These are phyloP conservation scores for Jaculus jaculus DNA, from an alignment of 2,113 vertebrate species.

Conservation along the genomic window DNA sequence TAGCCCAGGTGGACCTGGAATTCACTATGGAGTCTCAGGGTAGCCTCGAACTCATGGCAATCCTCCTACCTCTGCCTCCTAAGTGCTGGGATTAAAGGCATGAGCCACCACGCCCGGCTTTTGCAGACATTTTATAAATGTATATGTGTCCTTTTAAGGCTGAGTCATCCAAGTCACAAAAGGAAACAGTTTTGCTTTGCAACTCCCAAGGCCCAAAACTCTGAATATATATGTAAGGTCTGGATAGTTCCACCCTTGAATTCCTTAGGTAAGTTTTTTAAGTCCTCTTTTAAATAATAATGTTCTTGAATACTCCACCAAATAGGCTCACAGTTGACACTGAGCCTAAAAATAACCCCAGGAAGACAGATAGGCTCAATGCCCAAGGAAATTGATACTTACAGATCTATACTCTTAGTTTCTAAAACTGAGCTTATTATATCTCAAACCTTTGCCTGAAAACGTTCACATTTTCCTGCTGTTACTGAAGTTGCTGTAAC, in stretches of 20 bases:
- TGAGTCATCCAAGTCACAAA: slow-evolving; percentile 8
- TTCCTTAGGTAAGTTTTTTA: background rate
- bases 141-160: background rate
- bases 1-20: too few relatives aligned
- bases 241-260: background rate
- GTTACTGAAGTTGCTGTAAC: background rate
- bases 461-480: background rate
- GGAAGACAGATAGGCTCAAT: background rate
- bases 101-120: too few relatives aligned
- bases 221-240: background rate
- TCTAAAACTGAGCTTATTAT: slow-evolving; percentile 11
- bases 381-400: background rate
- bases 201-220: slow-evolving; percentile 4
- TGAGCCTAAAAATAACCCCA: slow-evolving; percentile 13
- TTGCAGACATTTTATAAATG: background rate
- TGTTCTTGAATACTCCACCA: background rate
- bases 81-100: too few relatives aligned
- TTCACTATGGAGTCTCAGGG: too few relatives aligned
- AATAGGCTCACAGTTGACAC: background rate
- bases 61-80: too few relatives aligned
- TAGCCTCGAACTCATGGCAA: too few relatives aligned
- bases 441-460: background rate
- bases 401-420: slow-evolving; percentile 22
- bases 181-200: slow-evolving; percentile 28
- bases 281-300: slow-evolving; percentile 29